Percentiles rank a stretch among this genome's conserved stretches.
Evolutionary conservation across 2,113 vertebrate species (phyloP).

Genomic region (Theristicus caerulescens): DNA sequence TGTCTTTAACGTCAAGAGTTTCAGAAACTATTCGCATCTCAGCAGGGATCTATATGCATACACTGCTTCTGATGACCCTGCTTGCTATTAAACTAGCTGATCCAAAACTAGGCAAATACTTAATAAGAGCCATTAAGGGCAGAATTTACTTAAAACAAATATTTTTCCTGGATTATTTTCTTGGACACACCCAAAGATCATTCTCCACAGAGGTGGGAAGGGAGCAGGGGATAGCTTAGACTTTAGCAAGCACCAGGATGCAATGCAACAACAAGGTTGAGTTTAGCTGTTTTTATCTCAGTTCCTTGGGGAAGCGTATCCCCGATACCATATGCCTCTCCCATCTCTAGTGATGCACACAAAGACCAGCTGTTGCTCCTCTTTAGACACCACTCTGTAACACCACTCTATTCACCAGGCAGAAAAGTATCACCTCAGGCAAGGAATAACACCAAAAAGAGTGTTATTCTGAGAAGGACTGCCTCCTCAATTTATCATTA

Average conservation of each 20-base stretch:
- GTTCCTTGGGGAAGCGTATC: neutral
- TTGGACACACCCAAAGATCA: neutral
- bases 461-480: neutral
- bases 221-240: neutral
- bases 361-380: neutral
- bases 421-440: neutral
- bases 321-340: neutral
- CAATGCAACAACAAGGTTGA: neutral
- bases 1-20: neutral
- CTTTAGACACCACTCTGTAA: neutral
- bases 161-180: neutral
- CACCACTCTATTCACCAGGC: neutral
- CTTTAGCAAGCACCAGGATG: neutral
- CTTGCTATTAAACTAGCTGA: neutral
- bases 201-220: neutral
- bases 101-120: neutral
- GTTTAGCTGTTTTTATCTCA: neutral
- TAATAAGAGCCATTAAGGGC: neutral
- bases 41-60: rapidly evolving
- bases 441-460: neutral
- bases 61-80: neutral
- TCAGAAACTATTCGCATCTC: neutral
- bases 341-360: neutral
- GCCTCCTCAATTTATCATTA: neutral
- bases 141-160: neutral